phyloP scores from a whole-genome alignment of 2,113 vertebrate species.

The Gadus macrocephalus region DNA sequence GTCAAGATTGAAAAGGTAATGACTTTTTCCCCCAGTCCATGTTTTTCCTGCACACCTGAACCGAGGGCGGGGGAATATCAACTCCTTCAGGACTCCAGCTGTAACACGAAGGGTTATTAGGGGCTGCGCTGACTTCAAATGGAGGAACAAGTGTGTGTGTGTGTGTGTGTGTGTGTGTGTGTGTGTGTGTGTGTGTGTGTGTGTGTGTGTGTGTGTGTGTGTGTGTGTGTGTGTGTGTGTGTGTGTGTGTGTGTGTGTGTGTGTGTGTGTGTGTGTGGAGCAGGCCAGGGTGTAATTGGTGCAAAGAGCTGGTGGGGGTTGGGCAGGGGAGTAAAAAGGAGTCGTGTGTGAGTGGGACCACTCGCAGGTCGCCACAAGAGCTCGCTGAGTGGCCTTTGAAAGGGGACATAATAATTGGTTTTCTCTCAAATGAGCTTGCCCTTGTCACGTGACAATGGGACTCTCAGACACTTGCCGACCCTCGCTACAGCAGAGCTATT shows the following conservation, averaged over 20 bases:
- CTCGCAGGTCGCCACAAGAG: conserved; percentile 43
- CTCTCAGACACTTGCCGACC: conserved; percentile 53
- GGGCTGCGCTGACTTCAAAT: conserved; percentile 34
- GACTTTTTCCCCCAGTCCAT: neutral
- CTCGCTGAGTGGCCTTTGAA: conserved; percentile 58
- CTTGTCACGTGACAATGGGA: conserved; percentile 32
- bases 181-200: conserved; percentile 18
- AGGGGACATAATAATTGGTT: conserved; percentile 58
- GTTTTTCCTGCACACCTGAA: conserved; percentile 1
- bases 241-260: conserved; percentile 29
- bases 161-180: conserved; percentile 6
- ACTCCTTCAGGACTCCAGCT: conserved; percentile 25
- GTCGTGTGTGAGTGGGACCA: conserved; percentile 54
- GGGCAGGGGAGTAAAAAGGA: conserved; percentile 44
- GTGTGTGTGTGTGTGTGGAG: conserved; percentile 13
- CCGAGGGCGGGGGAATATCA: conserved; percentile 11
- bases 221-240: conserved; percentile 24
- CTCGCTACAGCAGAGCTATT: too few species aligned
- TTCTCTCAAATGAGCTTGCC: conserved; percentile 44
- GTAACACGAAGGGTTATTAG: conserved; percentile 41
- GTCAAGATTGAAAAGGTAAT: conserved; percentile 1
- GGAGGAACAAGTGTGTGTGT: conserved; percentile 37
- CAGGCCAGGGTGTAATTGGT: conserved; percentile 36
- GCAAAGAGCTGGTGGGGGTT: conserved; percentile 34
- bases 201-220: conserved; percentile 6